A percentile compares a stretch with the other conserved stretches of the same genome.
These are phyloP conservation scores for Meteorus sp. DNA, from an alignment of 1,140 invertebrate genomes.

Conservation along the genomic window DNA sequence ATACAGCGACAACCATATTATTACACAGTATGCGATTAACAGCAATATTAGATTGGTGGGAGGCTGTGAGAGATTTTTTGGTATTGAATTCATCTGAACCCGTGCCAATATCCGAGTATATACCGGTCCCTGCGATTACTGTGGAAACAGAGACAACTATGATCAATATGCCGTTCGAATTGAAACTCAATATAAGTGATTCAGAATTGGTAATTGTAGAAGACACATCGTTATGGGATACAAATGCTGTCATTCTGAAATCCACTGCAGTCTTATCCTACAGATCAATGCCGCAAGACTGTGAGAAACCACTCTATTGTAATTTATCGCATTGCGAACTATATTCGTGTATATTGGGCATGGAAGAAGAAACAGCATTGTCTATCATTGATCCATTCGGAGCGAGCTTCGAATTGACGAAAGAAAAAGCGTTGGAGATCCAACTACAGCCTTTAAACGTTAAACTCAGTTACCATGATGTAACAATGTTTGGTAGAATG, in stretches of 20 bases:
- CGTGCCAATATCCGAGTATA: slow-evolving; percentile 32
- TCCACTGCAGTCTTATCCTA: slow-evolving; percentile 87
- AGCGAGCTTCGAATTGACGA: slow-evolving; percentile 71
- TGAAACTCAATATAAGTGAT: slow-evolving; percentile 93
- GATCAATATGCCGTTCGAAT: slow-evolving; percentile 66
- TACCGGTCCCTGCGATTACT: slow-evolving; percentile 12
- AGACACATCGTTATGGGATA: slow-evolving; percentile 82
- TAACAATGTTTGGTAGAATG: slow-evolving; percentile 89
- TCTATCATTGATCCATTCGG: slow-evolving; percentile 95
- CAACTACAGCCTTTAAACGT: slow-evolving; percentile 73
- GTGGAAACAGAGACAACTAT: slow-evolving; percentile 16
- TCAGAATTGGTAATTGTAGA: slow-evolving; percentile 94
- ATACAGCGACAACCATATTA: slow-evolving; percentile 85
- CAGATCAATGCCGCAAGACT: slow-evolving; percentile 64
- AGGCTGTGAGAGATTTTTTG: slow-evolving; percentile 82
- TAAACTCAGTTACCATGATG: slow-evolving; percentile 90
- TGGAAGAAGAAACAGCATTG: slow-evolving; percentile 91
- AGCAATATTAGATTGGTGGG: slow-evolving; percentile 92
- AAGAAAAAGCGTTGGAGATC: slow-evolving; percentile 45
- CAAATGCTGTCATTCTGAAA: slow-evolving; percentile 93
- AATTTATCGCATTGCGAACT: slow-evolving; percentile 89
- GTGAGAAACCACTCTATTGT: slow-evolving; percentile 78
- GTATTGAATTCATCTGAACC: slow-evolving; percentile 53
- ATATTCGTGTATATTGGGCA: slow-evolving; percentile 89
- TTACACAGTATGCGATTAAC: slow-evolving; percentile 95